phyloP scores from a whole-genome alignment of 2,797 vertebrate species.

The Sphaeramia orbicularis region DNA sequence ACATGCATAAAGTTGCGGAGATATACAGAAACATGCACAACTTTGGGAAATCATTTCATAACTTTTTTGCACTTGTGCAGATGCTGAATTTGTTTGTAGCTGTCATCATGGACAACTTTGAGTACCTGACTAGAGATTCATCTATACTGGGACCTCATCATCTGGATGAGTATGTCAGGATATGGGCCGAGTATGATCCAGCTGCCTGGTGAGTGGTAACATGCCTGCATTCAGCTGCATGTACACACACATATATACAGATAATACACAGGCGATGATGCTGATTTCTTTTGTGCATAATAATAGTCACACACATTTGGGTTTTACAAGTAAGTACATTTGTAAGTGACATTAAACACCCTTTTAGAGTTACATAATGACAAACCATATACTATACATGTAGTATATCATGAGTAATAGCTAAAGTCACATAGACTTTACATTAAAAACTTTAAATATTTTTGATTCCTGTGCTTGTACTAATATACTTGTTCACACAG shows the following conservation, averaged over 20 bases:
- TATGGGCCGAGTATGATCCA: constrained; percentile 97
- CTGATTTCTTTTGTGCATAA: too few relatives aligned
- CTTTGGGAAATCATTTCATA: neutral
- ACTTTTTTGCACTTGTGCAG: constrained; percentile 66
- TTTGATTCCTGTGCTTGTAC: constrained; percentile 33
- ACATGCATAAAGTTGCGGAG: neutral
- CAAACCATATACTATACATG: neutral
- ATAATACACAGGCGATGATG: too few relatives aligned
- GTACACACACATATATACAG: constrained; percentile 3
- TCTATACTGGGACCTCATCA: constrained; percentile 97
- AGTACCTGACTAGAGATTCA: constrained; percentile 95
- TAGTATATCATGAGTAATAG: too few relatives aligned
- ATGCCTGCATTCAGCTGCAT: constrained; percentile 18
- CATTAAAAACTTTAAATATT: neutral
- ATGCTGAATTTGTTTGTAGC: constrained; percentile 98
- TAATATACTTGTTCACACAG: constrained; percentile 43
- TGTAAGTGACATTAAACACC: neutral
- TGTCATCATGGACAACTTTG: constrained; percentile 98
- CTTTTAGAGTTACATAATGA: neutral
- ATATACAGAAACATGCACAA: neutral
- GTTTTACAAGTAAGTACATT: neutral
- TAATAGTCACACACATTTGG: too few relatives aligned
- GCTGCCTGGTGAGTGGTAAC: constrained; percentile 92
- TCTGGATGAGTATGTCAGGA: constrained; percentile 96
- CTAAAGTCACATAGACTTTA: constrained; percentile 1